Base-by-base conservation (phyloP, 2,888 invertebrate species). In the Trissolcus japonicus region DNA sequence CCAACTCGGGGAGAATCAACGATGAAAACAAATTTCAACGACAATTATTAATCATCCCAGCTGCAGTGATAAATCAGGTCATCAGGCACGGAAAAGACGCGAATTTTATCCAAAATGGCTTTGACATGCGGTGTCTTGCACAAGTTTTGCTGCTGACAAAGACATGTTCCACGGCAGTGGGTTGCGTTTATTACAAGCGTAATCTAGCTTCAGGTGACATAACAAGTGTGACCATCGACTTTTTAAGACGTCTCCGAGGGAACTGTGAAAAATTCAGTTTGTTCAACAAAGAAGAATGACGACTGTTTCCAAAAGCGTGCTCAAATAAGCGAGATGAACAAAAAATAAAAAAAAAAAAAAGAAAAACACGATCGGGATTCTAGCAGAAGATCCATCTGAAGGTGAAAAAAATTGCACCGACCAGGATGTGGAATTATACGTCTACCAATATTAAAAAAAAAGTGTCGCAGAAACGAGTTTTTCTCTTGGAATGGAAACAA, bases 21-120 rank as follows among this genome's bases (percentile, higher is more conserved):
- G 59, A 40, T 59, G 50, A 61, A 60, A 60, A 68, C 46, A 63
- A 68, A 75, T 74, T 71, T 57, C 53, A 51, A 19, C 48, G 48
- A 48, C 14, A 51, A 17, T 51, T 50, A 56, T 57, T 41, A 66
- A 57, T 66, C 50, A 57, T 51, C 19, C 21, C 14, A 13, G 50
- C 9, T 25, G 53, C 17, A 7, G 3, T 17, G 19, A 51, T 17
- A 14, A 51, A 51, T 51, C 17, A 4, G 25, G 19, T 13, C 19
- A 19, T 51, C 14, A 19, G 14, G 16, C 4, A 17, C 16, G 25
- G 25, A 25, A 25, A 17, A 51, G 17, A 17, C 19, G 14, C 19
- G 13, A 51, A 19, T 51, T 51, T 19, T 51, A 19, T 9, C 7
- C 51, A 51, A 51, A 48, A 16, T 48, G 48, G n/a, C 17, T 51